These are phyloP conservation scores for Drosophila mulleri DNA, from an alignment of 2,888 invertebrate species.

Conservation along the genomic window DNA sequence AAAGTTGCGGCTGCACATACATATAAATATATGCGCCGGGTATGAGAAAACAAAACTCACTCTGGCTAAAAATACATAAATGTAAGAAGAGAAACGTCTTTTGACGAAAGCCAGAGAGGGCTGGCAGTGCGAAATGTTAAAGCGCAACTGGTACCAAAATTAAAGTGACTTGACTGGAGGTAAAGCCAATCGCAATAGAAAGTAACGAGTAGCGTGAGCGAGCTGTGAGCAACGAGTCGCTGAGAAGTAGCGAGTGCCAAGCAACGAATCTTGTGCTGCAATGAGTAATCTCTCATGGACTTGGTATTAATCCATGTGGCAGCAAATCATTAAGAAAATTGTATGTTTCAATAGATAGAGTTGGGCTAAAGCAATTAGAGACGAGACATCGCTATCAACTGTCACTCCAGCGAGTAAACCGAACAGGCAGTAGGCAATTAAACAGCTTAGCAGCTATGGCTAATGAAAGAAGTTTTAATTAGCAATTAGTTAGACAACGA, in stretches of 20 bases:
- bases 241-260: background rate
- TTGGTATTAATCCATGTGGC: too few species aligned
- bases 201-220: background rate
- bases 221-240: too few species aligned
- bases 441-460: background rate
- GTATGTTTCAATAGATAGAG: background rate
- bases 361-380: too few species aligned
- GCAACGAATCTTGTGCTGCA: background rate
- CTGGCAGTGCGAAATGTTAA: background rate
- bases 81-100: slow-evolving; percentile 13
- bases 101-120: slow-evolving; percentile 19
- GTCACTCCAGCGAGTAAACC: background rate
- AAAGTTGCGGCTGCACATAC: slow-evolving; percentile 23
- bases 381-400: background rate
- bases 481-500: slow-evolving; percentile 6
- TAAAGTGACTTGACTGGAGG: slow-evolving; percentile 9
- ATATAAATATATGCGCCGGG: slow-evolving; percentile 27
- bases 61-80: slow-evolving; percentile 29
- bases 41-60: slow-evolving; percentile 38
- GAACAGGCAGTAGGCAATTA: background rate
- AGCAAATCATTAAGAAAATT: background rate
- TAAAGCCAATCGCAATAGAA: too few species aligned
- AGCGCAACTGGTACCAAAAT: slow-evolving; percentile 27
- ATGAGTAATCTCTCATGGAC: background rate
- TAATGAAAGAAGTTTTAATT: slow-evolving; percentile 6